phyloP scores from a whole-genome alignment of 2,888 invertebrate genomes.

The Acrocera orbiculus region DNA sequence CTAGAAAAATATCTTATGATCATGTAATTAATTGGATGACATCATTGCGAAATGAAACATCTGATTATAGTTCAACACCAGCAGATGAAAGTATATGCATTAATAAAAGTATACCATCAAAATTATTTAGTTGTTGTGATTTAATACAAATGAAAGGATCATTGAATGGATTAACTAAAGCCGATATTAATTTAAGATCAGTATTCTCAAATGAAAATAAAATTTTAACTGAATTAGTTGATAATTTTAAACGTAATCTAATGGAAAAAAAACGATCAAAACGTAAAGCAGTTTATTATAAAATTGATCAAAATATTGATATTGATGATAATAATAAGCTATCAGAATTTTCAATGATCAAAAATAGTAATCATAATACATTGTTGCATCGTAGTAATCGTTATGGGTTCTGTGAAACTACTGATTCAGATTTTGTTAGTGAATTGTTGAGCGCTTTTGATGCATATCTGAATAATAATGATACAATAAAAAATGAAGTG shows the following conservation, averaged over 20 bases:
- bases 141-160: constrained; percentile 1
- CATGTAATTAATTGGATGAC: constrained; percentile 28
- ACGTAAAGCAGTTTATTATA: constrained; percentile 18
- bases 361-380: not conserved
- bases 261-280: constrained; percentile 17
- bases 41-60: constrained; percentile 23
- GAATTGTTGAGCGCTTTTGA: constrained; percentile 22
- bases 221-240: constrained; percentile 17
- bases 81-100: constrained; percentile 18
- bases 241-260: constrained; percentile 24
- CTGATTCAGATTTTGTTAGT: constrained; percentile 20
- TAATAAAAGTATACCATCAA: constrained; percentile 27
- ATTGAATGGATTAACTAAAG: no score
- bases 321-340: not conserved
- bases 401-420: constrained; percentile 21
- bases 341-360: not conserved
- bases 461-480: constrained; percentile 13
- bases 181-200: no score
- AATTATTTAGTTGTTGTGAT: constrained; percentile 12
- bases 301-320: constrained; percentile 12
- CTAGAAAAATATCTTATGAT: constrained; percentile 8
- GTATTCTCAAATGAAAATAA: constrained; percentile 6
- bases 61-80: constrained; percentile 19
- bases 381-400: constrained; percentile 9
- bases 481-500: constrained; percentile 1